Percentiles rank a stretch among this genome's conserved stretches.
These are phyloP conservation scores for Heliconius melpomene DNA, from an alignment of 1,140 invertebrate genomes.

Conservation along the genomic window DNA sequence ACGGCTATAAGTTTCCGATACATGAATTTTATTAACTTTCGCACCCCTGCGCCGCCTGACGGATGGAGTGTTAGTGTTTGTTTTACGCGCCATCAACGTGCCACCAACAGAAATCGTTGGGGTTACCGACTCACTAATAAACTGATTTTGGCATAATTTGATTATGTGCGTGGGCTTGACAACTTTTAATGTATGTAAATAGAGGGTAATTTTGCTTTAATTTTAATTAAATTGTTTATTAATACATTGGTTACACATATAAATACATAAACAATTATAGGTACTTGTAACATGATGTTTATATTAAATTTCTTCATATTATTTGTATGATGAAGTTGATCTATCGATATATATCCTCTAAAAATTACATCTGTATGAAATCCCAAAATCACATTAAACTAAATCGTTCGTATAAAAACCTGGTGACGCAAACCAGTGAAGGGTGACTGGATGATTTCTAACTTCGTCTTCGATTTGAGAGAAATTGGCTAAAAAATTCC, in stretches of 20 bases:
- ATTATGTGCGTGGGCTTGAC: constrained; percentile 52
- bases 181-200: constrained; percentile 32
- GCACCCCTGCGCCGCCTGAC: constrained; percentile 58
- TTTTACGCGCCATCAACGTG: constrained; percentile 76
- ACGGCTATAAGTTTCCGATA: constrained; percentile 79
- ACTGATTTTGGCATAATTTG: constrained; percentile 50
- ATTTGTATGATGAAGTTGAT: too few species aligned
- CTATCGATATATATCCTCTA: background rate
- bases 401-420: constrained; percentile 39
- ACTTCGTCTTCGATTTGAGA: constrained; percentile 61
- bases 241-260: constrained; percentile 11
- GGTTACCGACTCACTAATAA: constrained; percentile 50
- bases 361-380: constrained; percentile 6
- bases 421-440: constrained; percentile 45
- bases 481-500: constrained; percentile 80
- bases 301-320: constrained; percentile 67
- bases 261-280: too few species aligned
- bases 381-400: constrained; percentile 25
- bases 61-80: constrained; percentile 73
- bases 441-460: constrained; percentile 76
- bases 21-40: constrained; percentile 80
- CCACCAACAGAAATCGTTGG: constrained; percentile 62
- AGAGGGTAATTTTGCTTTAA: constrained; percentile 31
- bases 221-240: constrained; percentile 8
- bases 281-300: constrained; percentile 68